These are phyloP conservation scores for Ploceus nigricollis DNA, from an alignment of 2,113 vertebrate genomes.

Conservation along the genomic window DNA sequence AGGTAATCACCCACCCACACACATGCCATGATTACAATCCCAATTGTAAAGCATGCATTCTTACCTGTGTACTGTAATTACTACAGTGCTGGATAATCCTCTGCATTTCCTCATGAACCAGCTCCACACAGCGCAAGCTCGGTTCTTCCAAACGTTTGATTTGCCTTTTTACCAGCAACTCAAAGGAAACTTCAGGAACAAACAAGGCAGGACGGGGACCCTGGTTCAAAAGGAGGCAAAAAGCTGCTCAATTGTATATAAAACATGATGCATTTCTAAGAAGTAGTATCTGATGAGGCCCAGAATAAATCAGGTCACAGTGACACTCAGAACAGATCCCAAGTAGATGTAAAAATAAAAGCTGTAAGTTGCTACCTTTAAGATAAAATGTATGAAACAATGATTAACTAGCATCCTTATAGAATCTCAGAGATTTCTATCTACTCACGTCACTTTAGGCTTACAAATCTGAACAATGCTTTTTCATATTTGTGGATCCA, in stretches of 20 bases:
- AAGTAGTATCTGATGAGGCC: not conserved
- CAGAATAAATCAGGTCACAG: not conserved
- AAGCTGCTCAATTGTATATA: not conserved
- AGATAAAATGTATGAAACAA: not conserved
- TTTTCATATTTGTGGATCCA: not conserved
- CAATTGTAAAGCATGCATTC: not conserved
- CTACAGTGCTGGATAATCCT: conserved; percentile 98
- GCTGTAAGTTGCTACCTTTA: not conserved
- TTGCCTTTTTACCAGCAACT: conserved; percentile 94
- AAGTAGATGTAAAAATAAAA: not conserved
- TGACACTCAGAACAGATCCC: not conserved
- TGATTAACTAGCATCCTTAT: not conserved
- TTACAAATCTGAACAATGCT: not conserved
- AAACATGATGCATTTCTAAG: not conserved
- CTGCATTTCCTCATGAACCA: conserved; percentile 99
- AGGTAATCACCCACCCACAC: not conserved
- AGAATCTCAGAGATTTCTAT: not conserved
- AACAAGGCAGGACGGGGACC: conserved; percentile 95
- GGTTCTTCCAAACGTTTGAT: conserved; percentile 96
- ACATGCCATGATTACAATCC: not conserved
- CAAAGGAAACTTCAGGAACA: conserved; percentile 96
- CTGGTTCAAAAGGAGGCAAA: conserved; percentile 62
- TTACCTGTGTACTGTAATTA: conserved; percentile 97
- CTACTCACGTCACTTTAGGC: not conserved
- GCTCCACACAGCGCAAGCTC: conserved; percentile 94